phyloP scores from a whole-genome alignment of 2,113 vertebrate genomes.

The Pachycephala philippinensis region DNA sequence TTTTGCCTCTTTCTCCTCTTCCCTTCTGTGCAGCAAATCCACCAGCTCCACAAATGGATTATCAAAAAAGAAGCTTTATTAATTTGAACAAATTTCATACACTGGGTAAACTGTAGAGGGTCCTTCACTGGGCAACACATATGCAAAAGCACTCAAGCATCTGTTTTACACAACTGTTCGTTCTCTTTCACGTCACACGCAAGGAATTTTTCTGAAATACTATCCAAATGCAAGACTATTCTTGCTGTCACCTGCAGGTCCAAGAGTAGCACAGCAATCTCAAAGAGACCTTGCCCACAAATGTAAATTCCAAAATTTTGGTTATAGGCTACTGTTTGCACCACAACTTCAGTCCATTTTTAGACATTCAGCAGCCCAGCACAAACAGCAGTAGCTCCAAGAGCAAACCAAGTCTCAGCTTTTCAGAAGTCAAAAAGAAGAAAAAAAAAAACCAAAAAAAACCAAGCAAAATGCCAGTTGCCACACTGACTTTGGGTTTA shows the following conservation, averaged over 20 bases:
- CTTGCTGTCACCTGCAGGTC: background rate
- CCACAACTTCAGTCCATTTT: background rate
- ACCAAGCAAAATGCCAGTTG: background rate
- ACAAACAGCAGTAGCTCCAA: background rate
- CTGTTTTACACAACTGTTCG: background rate
- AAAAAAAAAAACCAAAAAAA: accelerated
- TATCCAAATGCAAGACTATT: background rate
- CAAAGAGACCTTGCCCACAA: background rate
- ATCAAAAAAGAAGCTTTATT: background rate
- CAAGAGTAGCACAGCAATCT: background rate
- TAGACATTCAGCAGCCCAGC: background rate
- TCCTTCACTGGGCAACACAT: background rate
- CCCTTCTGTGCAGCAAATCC: background rate
- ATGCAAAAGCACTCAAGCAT: background rate
- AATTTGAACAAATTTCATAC: background rate
- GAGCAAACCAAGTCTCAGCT: background rate
- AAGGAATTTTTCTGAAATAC: background rate
- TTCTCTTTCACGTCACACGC: background rate
- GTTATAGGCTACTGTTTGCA: background rate
- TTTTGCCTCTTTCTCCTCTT: background rate
- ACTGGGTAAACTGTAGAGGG: background rate
- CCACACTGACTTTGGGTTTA: background rate
- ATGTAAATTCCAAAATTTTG: background rate
- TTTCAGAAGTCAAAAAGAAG: background rate
- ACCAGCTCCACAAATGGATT: background rate